phyloP scores from a whole-genome alignment of 2,113 vertebrate genomes.

The Rattus norvegicus region DNA sequence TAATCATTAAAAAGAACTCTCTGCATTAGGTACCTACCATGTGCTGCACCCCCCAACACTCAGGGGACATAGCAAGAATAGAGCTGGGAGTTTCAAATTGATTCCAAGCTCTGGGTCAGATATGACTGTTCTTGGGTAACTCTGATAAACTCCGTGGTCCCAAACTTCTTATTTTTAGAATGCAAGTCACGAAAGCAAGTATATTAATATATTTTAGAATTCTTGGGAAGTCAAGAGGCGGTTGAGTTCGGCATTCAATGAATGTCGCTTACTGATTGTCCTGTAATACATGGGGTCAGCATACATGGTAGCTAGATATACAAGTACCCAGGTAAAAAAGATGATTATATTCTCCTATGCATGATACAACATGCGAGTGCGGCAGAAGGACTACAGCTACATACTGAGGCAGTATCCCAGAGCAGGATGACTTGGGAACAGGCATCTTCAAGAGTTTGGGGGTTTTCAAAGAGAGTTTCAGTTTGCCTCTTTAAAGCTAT shows the following conservation, averaged over 20 bases:
- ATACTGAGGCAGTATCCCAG: neutral
- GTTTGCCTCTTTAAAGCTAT: neutral
- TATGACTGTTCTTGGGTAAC: neutral
- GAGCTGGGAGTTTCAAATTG: neutral
- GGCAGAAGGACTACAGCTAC: neutral
- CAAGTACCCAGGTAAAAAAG: neutral
- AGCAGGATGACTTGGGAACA: neutral
- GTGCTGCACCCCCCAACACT: neutral
- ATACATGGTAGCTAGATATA: neutral
- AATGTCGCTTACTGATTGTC: neutral
- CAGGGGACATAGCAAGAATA: neutral
- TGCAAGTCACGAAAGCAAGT: neutral
- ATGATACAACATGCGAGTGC: neutral
- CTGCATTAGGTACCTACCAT: neutral
- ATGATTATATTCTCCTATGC: neutral
- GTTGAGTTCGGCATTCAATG: neutral
- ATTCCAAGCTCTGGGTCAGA: neutral
- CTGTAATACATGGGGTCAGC: neutral
- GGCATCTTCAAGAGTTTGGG: neutral
- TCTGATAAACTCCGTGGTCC: neutral
- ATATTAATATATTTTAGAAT: neutral
- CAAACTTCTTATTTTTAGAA: neutral
- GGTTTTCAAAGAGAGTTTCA: slow-evolving; percentile 7
- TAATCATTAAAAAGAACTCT: neutral
- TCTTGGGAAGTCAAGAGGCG: neutral